Conservation (phyloP, 2,888 invertebrate species). For the Fragum whitleyi region DNA sequence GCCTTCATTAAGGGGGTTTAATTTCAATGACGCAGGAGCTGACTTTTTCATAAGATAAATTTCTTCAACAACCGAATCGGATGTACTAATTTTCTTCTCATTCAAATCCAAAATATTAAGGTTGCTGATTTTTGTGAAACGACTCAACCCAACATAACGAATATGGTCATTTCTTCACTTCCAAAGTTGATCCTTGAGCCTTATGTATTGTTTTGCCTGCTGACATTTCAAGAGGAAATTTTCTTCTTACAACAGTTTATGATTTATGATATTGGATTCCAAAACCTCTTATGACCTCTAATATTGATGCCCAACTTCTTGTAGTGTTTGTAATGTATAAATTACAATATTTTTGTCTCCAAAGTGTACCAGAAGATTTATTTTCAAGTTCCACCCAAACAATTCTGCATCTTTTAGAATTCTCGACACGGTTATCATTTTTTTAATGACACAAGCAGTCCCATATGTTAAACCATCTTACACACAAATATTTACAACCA, state of each 20-base stretch:
- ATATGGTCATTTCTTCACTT: constrained; percentile 4
- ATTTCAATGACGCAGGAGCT: background rate
- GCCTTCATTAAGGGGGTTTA: no score
- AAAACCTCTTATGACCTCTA: constrained; percentile 45
- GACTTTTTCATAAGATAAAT: background rate
- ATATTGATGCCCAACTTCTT: constrained; percentile 54
- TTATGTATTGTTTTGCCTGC: constrained; percentile 48
- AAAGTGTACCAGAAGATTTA: constrained; percentile 10
- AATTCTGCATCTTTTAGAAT: background rate
- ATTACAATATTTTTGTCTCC: constrained; percentile 26
- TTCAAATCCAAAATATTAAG: constrained; percentile 2
- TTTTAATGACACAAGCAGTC: no score
- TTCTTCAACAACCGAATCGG: background rate
- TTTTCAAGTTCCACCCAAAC: no score
- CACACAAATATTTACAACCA: no score
- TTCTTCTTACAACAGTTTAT: constrained; percentile 34
- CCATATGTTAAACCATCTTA: no score
- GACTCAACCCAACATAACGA: background rate
- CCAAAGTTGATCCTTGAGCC: constrained; percentile 20
- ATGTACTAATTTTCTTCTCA: background rate
- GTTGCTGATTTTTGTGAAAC: background rate
- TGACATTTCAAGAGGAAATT: constrained; percentile 53
- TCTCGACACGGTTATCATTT: no score
- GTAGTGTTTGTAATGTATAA: constrained; percentile 24
- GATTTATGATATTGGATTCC: constrained; percentile 26